phyloP scores from a whole-genome alignment of 2,888 invertebrate genomes.

The Abscondita cerata region DNA sequence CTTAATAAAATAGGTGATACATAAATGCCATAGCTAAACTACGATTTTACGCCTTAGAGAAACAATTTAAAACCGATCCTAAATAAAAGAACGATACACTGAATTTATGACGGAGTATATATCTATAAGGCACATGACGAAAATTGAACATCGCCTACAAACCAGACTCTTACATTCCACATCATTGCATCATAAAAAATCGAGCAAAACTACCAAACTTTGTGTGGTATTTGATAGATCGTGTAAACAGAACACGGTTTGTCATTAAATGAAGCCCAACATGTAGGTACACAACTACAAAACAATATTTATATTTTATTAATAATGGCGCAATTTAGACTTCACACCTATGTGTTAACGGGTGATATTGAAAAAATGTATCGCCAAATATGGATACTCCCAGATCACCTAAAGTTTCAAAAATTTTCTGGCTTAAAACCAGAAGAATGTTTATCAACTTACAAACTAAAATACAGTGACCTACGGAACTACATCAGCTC shows the following conservation, averaged over 20 bases:
- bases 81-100: not conserved
- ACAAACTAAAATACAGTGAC: not conserved
- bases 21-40: not conserved
- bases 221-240: not conserved
- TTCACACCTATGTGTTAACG: too few relatives aligned
- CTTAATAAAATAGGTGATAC: too few relatives aligned
- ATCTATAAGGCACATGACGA: not conserved
- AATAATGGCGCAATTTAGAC: too few relatives aligned
- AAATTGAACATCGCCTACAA: not conserved
- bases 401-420: not conserved
- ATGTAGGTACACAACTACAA: not conserved
- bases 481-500: not conserved
- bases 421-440: not conserved
- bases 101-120: not conserved
- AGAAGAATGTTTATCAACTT: not conserved
- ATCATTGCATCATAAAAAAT: not conserved
- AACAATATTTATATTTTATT: not conserved
- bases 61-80: not conserved
- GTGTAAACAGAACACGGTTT: not conserved
- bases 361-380: too few relatives aligned
- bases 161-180: not conserved
- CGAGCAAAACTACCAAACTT: not conserved
- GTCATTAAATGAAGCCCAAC: not conserved
- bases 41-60: not conserved
- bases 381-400: not conserved